Evolutionary conservation across 2,888 invertebrate species (phyloP).

Genomic region (Chrysotoxum bicinctum): DNA sequence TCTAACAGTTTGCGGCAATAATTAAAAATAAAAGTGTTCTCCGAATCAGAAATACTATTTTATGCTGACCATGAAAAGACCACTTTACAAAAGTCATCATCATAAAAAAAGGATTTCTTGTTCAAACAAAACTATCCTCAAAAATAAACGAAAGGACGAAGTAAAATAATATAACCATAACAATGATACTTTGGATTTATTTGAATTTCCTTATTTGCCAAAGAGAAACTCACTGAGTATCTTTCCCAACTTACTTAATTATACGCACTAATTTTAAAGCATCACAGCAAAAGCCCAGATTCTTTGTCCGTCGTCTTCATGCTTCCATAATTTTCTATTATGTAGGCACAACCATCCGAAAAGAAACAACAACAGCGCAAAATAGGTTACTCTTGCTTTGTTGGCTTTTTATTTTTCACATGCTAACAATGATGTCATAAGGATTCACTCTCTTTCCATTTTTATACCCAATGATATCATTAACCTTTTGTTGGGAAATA

Average conservation of each 20-base stretch:
- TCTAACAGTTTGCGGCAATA: no score
- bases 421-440: constrained; percentile 60
- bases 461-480: constrained; percentile 63
- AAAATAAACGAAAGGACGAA: background rate
- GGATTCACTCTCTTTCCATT: constrained; percentile 48
- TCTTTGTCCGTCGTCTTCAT: background rate
- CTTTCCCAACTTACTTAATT: constrained; percentile 20
- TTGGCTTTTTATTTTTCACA: constrained; percentile 21
- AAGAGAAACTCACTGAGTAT: background rate
- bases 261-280: constrained; percentile 23
- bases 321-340: constrained; percentile 17
- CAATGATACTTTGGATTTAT: constrained; percentile 12
- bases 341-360: background rate
- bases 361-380: background rate
- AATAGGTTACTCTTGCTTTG: constrained; percentile 18
- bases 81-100: background rate
- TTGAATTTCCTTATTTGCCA: constrained; percentile 27
- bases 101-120: background rate
- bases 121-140: background rate
- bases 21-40: no score
- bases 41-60: background rate
- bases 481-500: constrained; percentile 59
- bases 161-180: constrained; percentile 1
- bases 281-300: background rate
- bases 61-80: background rate